Conservation (phyloP, 2,797 vertebrate species). For the Odontamblyopus lacepedii region DNA sequence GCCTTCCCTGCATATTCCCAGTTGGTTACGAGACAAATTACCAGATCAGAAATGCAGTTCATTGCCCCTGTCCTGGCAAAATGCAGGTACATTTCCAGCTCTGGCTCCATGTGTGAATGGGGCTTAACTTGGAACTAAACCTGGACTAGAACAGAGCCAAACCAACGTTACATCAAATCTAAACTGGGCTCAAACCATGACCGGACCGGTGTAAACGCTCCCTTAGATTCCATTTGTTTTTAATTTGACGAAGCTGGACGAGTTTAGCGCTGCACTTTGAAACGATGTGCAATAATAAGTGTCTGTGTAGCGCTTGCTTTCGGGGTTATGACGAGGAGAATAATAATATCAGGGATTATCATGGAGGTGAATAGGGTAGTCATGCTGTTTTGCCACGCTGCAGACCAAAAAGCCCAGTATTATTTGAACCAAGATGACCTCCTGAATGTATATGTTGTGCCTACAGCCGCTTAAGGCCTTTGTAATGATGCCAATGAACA, state of each 20-base stretch:
- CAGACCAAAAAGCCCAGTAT: constrained; percentile 53
- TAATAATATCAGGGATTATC: constrained; percentile 38
- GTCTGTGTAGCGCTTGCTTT: constrained; percentile 37
- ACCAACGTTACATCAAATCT: too few species aligned
- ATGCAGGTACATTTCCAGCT: too few species aligned
- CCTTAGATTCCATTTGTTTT: constrained; percentile 48
- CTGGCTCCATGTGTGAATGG: too few species aligned
- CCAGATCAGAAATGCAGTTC: too few species aligned
- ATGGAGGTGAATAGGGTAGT: constrained; percentile 23
- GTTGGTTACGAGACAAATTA: too few species aligned
- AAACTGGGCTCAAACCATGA: too few species aligned
- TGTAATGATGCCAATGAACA: constrained; percentile 19
- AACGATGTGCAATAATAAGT: constrained; percentile 66
- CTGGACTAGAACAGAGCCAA: too few species aligned
- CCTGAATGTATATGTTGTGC: constrained; percentile 51
- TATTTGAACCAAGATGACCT: constrained; percentile 60
- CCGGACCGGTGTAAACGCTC: too few species aligned
- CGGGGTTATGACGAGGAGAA: constrained; percentile 6
- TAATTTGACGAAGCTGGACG: constrained; percentile 66
- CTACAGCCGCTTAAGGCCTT: constrained; percentile 21
- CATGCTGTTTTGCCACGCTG: constrained; percentile 53
- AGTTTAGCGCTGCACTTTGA: constrained; percentile 63
- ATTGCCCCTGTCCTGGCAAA: too few species aligned
- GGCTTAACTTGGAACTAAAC: too few species aligned
- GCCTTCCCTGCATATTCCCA: too few species aligned